A percentile compares a stretch with the other conserved stretches of the same genome.
These are phyloP conservation scores for Trypoxylus dichotomus DNA, from an alignment of 1,140 invertebrate genomes.

Conservation along the genomic window DNA sequence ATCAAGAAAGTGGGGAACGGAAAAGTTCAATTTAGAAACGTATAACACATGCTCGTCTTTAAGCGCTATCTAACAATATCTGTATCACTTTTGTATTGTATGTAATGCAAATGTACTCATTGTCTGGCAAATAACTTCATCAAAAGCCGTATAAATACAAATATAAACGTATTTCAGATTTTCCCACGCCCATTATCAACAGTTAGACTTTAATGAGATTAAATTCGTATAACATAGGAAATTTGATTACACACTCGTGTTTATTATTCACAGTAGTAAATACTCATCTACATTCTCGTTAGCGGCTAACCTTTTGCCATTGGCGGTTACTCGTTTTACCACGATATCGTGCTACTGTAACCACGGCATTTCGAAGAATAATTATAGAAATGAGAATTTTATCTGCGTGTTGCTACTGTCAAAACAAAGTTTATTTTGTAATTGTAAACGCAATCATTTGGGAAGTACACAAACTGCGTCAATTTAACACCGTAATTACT, in stretches of 20 bases:
- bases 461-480: not conserved
- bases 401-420: not conserved
- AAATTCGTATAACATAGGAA: not conserved
- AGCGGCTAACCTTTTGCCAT: not conserved
- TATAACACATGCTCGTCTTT: not conserved
- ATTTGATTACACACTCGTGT: not conserved
- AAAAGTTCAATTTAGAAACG: constrained; percentile 21
- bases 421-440: not conserved
- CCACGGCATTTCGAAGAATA: not conserved
- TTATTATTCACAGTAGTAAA: not conserved
- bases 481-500: not conserved
- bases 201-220: not conserved
- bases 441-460: not conserved
- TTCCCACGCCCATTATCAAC: not conserved
- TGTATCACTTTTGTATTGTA: not conserved
- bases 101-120: not conserved
- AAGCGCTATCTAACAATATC: not conserved
- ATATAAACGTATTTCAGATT: not conserved
- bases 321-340: not conserved
- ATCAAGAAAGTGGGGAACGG: constrained; percentile 6
- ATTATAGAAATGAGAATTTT: not conserved
- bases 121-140: not conserved
- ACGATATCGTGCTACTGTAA: not conserved
- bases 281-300: not conserved
- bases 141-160: not conserved